These are phyloP conservation scores for Sipha flava DNA, from an alignment of 1,140 invertebrate species.

Conservation along the genomic window DNA sequence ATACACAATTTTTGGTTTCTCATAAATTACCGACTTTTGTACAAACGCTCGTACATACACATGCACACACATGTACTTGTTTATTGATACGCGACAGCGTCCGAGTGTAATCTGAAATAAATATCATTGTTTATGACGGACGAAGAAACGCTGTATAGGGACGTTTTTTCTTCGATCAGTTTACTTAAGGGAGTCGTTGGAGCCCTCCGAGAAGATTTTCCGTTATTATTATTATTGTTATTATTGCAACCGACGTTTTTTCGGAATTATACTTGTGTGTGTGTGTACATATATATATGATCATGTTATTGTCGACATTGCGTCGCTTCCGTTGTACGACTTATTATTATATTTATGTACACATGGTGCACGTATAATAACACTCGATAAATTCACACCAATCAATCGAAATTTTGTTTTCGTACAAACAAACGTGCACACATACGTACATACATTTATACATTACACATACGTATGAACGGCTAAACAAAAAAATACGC, in stretches of 20 bases:
- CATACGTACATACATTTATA: neutral
- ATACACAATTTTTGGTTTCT: too few relatives aligned
- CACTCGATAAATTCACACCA: neutral
- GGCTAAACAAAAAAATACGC: too few relatives aligned
- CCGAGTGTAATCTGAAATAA: neutral
- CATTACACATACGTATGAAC: neutral
- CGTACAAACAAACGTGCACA: neutral
- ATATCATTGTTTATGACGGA: neutral
- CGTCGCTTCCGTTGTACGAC: neutral
- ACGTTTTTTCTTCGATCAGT: neutral
- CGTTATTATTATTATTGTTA: neutral
- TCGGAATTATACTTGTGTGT: neutral
- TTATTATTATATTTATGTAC: neutral
- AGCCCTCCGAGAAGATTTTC: neutral
- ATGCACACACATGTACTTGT: neutral
- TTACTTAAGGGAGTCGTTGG: neutral
- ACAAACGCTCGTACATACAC: too few relatives aligned
- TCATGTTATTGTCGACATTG: too few relatives aligned
- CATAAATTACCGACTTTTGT: too few relatives aligned
- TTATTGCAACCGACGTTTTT: neutral
- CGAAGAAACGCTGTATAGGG: neutral
- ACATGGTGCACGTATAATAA: neutral
- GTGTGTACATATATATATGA: neutral
- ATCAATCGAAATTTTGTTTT: conserved; percentile 9
- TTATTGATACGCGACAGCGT: neutral